Conservation (phyloP, 2,113 vertebrate species). For the Triplophysa tibetana region DNA sequence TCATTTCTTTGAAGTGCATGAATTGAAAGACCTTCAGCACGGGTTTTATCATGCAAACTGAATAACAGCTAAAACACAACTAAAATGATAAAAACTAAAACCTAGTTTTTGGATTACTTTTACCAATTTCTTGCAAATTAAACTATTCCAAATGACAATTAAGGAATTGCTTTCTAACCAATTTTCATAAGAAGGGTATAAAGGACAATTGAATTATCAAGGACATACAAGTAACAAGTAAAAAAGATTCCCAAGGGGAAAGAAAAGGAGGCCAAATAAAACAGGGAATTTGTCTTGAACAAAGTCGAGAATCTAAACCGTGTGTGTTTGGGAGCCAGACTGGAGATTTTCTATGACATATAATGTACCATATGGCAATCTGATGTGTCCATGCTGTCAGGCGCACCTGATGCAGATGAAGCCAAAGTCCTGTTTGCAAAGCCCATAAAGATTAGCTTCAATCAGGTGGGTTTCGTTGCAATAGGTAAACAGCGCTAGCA, state of each 20-base stretch:
- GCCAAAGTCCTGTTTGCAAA: slow-evolving; percentile 80
- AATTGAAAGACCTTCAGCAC: too few species aligned
- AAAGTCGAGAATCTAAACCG: slow-evolving; percentile 57
- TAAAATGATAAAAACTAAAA: too few species aligned
- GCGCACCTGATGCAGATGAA: slow-evolving; percentile 34
- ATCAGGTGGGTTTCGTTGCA: slow-evolving; percentile 77
- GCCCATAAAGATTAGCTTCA: slow-evolving; percentile 79
- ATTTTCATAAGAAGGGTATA: slow-evolving; percentile 32
- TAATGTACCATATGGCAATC: slow-evolving; percentile 61
- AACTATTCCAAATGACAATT: slow-evolving; percentile 37
- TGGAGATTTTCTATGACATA: slow-evolving; percentile 11
- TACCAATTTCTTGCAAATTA: slow-evolving; percentile 13
- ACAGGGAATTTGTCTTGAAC: slow-evolving; percentile 26
- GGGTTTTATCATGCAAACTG: too few species aligned
- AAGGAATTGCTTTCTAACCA: slow-evolving; percentile 34
- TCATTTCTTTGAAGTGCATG: too few species aligned
- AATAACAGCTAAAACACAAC: too few species aligned
- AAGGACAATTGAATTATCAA: slow-evolving; percentile 56
- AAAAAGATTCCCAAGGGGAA: slow-evolving; percentile 43
- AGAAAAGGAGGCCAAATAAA: slow-evolving; percentile 56
- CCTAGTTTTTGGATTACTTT: not conserved
- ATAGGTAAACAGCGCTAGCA: slow-evolving; percentile 77
- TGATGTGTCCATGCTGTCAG: slow-evolving; percentile 26
- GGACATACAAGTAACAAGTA: slow-evolving; percentile 26
- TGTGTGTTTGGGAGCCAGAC: slow-evolving; percentile 44